Evolutionary conservation across 1,140 invertebrate species (phyloP).

Genomic region (Achroia grisella): DNA sequence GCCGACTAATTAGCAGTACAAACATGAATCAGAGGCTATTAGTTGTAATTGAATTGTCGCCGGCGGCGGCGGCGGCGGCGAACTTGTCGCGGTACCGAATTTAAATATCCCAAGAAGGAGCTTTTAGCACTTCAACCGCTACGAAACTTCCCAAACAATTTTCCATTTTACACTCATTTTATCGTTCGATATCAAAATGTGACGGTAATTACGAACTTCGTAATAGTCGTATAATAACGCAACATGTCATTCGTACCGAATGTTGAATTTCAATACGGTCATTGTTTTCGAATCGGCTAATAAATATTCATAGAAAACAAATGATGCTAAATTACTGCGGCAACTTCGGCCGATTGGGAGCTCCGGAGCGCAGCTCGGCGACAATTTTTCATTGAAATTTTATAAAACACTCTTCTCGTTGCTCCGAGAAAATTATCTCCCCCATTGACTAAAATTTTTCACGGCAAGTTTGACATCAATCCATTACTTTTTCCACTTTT

Average conservation of each 20-base stretch:
- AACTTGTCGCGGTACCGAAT: conserved; percentile 58
- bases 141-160: conserved; percentile 11
- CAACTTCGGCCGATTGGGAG: conserved; percentile 37
- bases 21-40: conserved; percentile 73
- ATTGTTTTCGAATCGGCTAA: conserved; percentile 55
- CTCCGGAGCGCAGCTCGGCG: conserved; percentile 31
- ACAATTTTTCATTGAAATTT: conserved; percentile 69
- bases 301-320: conserved; percentile 68
- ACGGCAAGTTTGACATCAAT: conserved; percentile 70
- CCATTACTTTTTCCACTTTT: conserved; percentile 64
- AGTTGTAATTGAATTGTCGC: conserved; percentile 72
- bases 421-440: conserved; percentile 62
- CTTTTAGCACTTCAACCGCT: conserved; percentile 22
- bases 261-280: conserved; percentile 40
- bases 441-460: conserved; percentile 70
- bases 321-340: conserved; percentile 55
- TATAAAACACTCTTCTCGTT: conserved; percentile 58
- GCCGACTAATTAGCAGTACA: conserved; percentile 70
- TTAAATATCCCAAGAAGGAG: conserved; percentile 65
- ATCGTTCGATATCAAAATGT: background rate
- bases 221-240: background rate
- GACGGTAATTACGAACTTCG: conserved; percentile 5
- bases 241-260: conserved; percentile 24
- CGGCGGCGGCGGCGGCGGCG: conserved; percentile 23
- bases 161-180: conserved; percentile 3